phyloP scores from a whole-genome alignment of 2,888 invertebrate species.

The Alloscopus bannaensis region DNA sequence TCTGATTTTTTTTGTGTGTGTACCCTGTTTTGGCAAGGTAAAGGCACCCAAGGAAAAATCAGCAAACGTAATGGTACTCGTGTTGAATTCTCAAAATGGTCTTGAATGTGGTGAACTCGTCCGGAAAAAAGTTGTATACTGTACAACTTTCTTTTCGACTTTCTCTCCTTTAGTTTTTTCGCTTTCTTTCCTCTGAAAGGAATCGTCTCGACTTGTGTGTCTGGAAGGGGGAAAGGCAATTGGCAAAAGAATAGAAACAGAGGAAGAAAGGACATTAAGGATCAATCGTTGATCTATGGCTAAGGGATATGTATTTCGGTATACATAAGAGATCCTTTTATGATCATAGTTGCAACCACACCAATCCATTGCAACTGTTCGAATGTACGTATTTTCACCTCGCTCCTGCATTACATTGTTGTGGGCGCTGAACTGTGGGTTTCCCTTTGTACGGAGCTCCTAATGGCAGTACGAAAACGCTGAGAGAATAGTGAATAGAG shows the following conservation, averaged over 20 bases:
- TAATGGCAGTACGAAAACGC: no score
- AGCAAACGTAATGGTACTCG: constrained; percentile 47
- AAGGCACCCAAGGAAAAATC: constrained; percentile 18
- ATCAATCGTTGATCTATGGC: constrained; percentile 33
- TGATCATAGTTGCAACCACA: no score
- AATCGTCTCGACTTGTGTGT: neutral
- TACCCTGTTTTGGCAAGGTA: neutral
- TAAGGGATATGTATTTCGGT: no score
- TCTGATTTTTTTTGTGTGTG: constrained; percentile 8
- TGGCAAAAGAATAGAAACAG: neutral
- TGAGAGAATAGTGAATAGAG: no score
- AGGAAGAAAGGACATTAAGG: constrained; percentile 33
- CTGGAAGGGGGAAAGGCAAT: neutral
- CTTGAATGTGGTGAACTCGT: constrained; percentile 38
- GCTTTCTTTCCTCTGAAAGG: constrained; percentile 12
- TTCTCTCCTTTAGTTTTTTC: neutral
- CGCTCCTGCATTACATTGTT: no score
- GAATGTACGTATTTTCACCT: no score
- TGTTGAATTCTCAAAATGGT: constrained; percentile 45
- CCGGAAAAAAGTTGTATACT: constrained; percentile 48
- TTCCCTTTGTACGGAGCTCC: no score
- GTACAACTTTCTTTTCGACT: constrained; percentile 26
- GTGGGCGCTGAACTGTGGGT: no score
- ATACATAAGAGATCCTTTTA: no score
- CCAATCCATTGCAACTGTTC: no score